Conservation (phyloP, 2,113 vertebrate genomes). For the Erythrocercus mccallii region DNA sequence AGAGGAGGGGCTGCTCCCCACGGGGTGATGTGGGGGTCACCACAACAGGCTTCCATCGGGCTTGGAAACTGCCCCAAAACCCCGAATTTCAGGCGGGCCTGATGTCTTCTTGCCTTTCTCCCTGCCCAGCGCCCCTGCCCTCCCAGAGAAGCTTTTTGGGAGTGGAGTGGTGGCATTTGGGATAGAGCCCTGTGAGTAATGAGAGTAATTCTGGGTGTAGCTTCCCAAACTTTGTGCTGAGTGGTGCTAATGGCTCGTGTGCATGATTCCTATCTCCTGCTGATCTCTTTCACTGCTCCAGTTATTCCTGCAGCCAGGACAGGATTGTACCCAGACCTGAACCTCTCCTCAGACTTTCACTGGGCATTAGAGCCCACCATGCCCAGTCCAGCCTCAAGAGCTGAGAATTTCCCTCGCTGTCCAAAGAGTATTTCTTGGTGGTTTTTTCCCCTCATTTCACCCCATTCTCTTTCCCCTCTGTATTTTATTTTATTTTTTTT, state of each 20-base stretch:
- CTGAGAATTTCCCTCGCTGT: background rate
- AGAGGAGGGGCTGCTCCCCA: background rate
- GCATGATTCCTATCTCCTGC: background rate
- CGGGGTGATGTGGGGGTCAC: background rate
- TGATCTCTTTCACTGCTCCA: background rate
- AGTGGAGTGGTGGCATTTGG: background rate
- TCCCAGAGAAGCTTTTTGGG: background rate
- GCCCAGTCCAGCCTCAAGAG: background rate
- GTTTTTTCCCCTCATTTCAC: background rate
- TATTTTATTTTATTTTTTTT: background rate
- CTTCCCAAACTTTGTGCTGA: background rate
- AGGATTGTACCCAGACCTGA: background rate
- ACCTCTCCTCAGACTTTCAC: background rate
- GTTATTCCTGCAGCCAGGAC: rapidly evolving
- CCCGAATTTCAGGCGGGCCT: rapidly evolving
- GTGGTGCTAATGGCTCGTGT: background rate
- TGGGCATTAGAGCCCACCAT: background rate
- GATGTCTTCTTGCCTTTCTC: background rate
- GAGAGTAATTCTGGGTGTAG: background rate
- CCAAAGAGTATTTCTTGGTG: background rate
- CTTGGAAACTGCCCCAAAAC: rapidly evolving
- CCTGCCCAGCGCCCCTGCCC: background rate
- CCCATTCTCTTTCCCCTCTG: background rate
- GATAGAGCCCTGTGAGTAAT: background rate
- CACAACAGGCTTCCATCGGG: rapidly evolving